Base-by-base conservation (phyloP, 2,113 vertebrate species). In the Serinus canaria region DNA sequence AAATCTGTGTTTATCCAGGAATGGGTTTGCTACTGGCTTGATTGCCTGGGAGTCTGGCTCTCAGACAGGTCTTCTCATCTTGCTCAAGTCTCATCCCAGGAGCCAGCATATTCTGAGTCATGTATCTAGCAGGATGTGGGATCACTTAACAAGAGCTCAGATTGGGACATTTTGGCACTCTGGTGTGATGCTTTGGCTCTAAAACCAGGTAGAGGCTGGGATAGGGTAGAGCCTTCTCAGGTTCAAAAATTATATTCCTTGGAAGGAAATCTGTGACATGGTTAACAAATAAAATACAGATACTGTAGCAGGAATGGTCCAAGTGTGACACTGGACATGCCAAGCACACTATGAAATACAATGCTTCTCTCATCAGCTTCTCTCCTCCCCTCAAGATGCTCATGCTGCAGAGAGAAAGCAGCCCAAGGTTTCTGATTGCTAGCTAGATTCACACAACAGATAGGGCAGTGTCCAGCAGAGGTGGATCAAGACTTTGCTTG, bases 341-440 rank as follows among this genome's bases (percentile, higher is more conserved):
- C 15, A 52, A 88, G 27, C 4, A 17, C 24, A 8, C 52, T 13
- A 2, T n/a, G 44, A 93, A 79, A 39, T 21, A n/a, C 23, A 24
- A 7, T 21, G 10, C 2, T 53, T 20, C 35, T 39, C 6, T 60
- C 37, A 49, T 6, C 41, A 41, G 13, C 10, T 39, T 46, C 44
- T 60, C 1, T 64, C 19, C 20, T 73, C 1, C 1, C 7, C 23
- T 24, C 19, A 20, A 24, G 53, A 37, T 2, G 4, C 31, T 41
- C 6, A 2, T 30, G 8, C 7, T 43, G 37, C 31, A 79, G 78
- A 37, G 21, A 62, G 13, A 85, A 90, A 56, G 14, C 49, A 93
- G 33, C 5, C 21, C 39, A 47, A 43, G 17, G 8, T 31, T 80
- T 50, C 44, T 68, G 21, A 47, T 64, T 86, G 49, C 16, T 47